Percentiles rank a stretch among this genome's conserved stretches.
Conservation (phyloP, 2,888 invertebrate genomes). For the Stenodema calcarata region DNA sequence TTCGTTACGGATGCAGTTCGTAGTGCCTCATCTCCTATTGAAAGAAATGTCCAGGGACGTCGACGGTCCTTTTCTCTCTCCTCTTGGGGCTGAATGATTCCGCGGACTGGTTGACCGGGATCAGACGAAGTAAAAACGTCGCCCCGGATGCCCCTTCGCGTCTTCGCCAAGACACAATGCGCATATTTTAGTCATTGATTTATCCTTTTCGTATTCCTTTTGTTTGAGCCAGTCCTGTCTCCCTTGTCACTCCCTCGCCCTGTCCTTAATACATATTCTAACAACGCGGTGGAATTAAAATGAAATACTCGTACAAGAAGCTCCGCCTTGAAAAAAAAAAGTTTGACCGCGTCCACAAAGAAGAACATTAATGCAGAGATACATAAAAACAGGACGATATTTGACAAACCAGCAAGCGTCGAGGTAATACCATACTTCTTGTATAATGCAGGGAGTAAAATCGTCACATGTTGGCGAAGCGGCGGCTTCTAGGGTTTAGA, state of each 20-base stretch:
- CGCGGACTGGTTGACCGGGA: not conserved
- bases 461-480: no score
- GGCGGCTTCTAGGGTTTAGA: no score
- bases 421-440: no score
- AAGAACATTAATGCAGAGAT: not conserved
- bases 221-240: not conserved
- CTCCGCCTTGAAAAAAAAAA: not conserved
- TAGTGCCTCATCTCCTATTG: not conserved
- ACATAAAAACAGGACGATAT: no score
- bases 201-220: not conserved
- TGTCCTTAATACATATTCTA: not conserved
- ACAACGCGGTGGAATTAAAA: not conserved
- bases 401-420: no score
- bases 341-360: not conserved
- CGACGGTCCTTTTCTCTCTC: not conserved
- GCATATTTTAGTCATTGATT: slow-evolving; percentile 17
- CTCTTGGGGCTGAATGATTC: not conserved
- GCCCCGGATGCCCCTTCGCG: not conserved
- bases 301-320: not conserved
- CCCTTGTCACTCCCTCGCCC: not conserved
- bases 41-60: not conserved
- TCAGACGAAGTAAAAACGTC: not conserved
- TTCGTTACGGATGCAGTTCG: slow-evolving; percentile 11
- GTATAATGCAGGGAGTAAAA: no score
- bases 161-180: not conserved